Base-by-base conservation (phyloP, 2,888 invertebrate species). In the Hirtodrosophila histrioides region DNA sequence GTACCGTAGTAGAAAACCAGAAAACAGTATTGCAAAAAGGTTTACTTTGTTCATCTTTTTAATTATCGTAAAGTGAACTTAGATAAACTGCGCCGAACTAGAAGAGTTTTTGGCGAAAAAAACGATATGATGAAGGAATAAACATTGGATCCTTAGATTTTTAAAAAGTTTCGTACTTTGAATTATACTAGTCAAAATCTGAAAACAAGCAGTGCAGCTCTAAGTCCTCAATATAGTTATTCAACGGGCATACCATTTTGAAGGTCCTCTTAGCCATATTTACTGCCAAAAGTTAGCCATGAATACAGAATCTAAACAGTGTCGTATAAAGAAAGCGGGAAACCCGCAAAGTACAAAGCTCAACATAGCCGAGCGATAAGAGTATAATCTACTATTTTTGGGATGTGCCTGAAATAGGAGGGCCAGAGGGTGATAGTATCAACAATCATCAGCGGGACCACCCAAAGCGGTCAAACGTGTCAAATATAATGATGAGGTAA, bases 291-390 rank as follows among this genome's bases (percentile, higher is more conserved):
- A 37, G 23, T 12, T n/a, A 5, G 12, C 8, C 4, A n/a, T 36
- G 44, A 63, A 48, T 53, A 37, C 5, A 48, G n/a, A 53, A 46
- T 23, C 5, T 11, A 12, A 10, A 35, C 36, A 10, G 45, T 45
- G 35, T 40, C 35, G 17, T 11, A 11, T 29, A 10, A 17, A 12
- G 33, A 31, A 29, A 45, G 6, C 50, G 73, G 71, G 71, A 67
- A 71, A 56, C 53, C 71, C 71, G 58, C 24, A 24, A 9, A 31
- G 60, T 60, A 49, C 70, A 67, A 71, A 72, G 71, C 29, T 61
- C 53, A 49, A 9, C 10, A 29, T 17, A 29, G n/a, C 4, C 7
- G 0, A 27, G 31, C 1, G 60, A 66, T 66, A 61, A 53, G 48
- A 6, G n/a, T 4, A 24, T 49, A 50, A 70, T 3, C 40, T 41